Evolutionary conservation across 2,888 invertebrate species (phyloP).

Genomic region (Volucella inanis): DNA sequence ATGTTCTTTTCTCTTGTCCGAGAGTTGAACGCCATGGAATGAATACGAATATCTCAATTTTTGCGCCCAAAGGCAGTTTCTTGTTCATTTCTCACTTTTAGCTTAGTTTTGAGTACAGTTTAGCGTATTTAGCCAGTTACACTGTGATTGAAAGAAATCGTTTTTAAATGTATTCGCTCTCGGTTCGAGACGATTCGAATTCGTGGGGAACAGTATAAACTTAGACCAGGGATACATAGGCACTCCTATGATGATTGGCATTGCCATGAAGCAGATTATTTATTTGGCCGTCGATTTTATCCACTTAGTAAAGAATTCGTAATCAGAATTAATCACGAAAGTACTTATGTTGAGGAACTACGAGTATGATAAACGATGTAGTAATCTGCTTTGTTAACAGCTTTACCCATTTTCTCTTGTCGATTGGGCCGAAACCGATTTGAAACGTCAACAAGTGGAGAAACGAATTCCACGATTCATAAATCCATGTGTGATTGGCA

Average conservation of each 20-base stretch:
- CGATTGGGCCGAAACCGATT: background rate
- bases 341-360: background rate
- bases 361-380: slow-evolving; percentile 43
- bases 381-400: slow-evolving; percentile 24
- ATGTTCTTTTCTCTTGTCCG: slow-evolving; percentile 54
- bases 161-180: slow-evolving; percentile 7
- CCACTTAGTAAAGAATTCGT: slow-evolving; percentile 26
- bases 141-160: slow-evolving; percentile 18
- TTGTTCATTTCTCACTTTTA: slow-evolving; percentile 55
- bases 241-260: slow-evolving; percentile 6
- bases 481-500: slow-evolving; percentile 16
- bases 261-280: background rate
- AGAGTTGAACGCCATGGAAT: slow-evolving; percentile 49
- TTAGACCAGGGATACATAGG: slow-evolving; percentile 10
- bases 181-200: background rate
- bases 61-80: slow-evolving; percentile 52
- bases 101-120: slow-evolving; percentile 56
- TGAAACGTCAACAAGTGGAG: background rate
- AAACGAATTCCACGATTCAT: background rate
- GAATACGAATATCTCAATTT: slow-evolving; percentile 56
- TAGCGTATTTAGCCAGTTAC: slow-evolving; percentile 42
- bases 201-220: background rate
- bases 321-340: slow-evolving; percentile 42
- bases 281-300: slow-evolving; percentile 24
- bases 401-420: background rate